Conservation (phyloP, 2,888 invertebrate genomes). For the Heterodera filipjevi region DNA sequence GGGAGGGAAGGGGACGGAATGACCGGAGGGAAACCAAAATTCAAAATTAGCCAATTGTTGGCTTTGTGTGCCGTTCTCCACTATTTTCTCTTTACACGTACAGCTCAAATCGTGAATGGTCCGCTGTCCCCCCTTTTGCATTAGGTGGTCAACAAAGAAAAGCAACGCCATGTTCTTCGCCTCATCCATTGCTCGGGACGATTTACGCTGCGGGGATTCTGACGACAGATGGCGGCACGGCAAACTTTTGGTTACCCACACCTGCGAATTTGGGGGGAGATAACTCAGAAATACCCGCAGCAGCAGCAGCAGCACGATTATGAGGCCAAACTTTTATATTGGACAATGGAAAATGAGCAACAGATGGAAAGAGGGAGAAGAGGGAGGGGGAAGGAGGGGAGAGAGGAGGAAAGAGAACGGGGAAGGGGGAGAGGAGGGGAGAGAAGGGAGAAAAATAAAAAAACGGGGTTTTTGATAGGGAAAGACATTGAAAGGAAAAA, state of each 20-base stretch:
- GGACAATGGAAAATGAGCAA: no score
- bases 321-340: no score
- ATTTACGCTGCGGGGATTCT: slow-evolving; percentile 9
- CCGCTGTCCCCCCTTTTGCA: slow-evolving; percentile 72
- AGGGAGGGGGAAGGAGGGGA: not conserved
- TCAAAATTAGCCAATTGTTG: no score
- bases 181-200: slow-evolving; percentile 55
- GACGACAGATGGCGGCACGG: slow-evolving; percentile 27
- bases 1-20: not conserved
- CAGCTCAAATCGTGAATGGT: slow-evolving; percentile 82
- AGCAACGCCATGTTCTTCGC: slow-evolving; percentile 84
- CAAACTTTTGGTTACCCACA: slow-evolving; percentile 20
- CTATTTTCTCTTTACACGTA: not conserved
- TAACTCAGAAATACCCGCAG: not conserved
- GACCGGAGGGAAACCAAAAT: not conserved
- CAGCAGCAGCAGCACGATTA: not conserved
- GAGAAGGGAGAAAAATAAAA: no score
- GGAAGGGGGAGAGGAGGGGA: not conserved
- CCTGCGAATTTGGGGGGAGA: not conserved
- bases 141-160: slow-evolving; percentile 95
- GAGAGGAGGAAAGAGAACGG: not conserved
- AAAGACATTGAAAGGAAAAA: not conserved
- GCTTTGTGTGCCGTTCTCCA: no score
- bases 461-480: no score
- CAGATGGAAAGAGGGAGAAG: slow-evolving; percentile 14